Base-by-base conservation (phyloP, 2,888 invertebrate genomes). In the Drosophila anceps region DNA sequence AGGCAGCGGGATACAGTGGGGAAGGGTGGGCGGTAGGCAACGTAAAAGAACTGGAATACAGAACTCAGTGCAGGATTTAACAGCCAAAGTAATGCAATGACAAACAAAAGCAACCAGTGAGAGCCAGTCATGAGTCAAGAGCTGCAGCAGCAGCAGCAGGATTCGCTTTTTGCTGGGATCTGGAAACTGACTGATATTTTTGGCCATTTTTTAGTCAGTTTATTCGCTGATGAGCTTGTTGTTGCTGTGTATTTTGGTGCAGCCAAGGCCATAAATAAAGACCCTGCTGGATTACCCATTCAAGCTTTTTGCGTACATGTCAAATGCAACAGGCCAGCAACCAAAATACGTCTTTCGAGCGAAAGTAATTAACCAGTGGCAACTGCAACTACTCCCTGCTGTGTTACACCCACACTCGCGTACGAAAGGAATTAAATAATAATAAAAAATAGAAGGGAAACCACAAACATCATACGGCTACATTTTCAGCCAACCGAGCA, bases 81-180 rank as follows among this genome's bases (percentile, higher is more conserved):
- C 84, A 68, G 90, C 76, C 88, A 84, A 84, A 84, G 84, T 84
- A 84, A 84, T 89, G 84, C 90, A 89, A 81, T 73, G 88, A 89
- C 79, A 89, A 89, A 84, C 90, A 87, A 89, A 89, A 87, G 82
- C 84, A 79, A 67, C 68, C 67, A 55, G 63, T 64, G 61, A 51
- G 74, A 64, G 82, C n/a, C 58, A 75, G 59, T 55, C 58, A 66
- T 50, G 63, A 53, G 62, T 35, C 54, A 57, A 62, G 61, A 68
- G 53, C 35, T 13, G 53, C 35, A n/a, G 50, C 29, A 58, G 58
- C 20, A 31, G 31, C 31, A 31, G 24, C 51, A 54, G 69, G 58
- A 63, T 13, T 55, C 10, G 13, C 27, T 67, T 60, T 59, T 74
- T 66, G 39, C 33, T 37, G 24, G 9, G 3, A 41, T n/a, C 41